Evolutionary conservation across 2,113 vertebrate species (phyloP).

Genomic region (Pyxicephalus adspersus): DNA sequence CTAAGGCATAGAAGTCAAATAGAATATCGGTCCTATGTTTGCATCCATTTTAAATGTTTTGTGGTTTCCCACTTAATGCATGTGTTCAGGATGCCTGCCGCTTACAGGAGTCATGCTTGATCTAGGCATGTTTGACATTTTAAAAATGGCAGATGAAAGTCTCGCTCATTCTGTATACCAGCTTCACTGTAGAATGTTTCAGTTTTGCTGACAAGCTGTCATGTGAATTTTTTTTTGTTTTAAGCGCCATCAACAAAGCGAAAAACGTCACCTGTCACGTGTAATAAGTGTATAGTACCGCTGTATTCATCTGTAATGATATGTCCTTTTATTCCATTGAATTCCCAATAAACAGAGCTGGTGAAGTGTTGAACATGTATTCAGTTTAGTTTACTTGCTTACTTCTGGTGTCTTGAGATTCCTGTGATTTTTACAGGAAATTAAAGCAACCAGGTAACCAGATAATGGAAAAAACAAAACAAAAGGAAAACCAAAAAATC

Average conservation of each 20-base stretch:
- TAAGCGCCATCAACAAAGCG: slow-evolving; percentile 60
- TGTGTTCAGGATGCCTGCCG: slow-evolving; percentile 66
- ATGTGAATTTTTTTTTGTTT: slow-evolving; percentile 70
- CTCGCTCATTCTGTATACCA: slow-evolving; percentile 70
- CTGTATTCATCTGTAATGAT: slow-evolving; percentile 60
- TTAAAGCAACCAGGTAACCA: no score
- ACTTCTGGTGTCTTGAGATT: no score
- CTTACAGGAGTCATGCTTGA: slow-evolving; percentile 63
- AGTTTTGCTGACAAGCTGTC: slow-evolving; percentile 81
- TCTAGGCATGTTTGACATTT: slow-evolving; percentile 65
- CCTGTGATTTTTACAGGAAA: no score
- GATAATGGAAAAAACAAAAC: no score
- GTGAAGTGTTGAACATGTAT: neutral
- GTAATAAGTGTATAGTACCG: slow-evolving; percentile 67
- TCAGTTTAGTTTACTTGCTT: neutral
- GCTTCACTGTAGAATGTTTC: slow-evolving; percentile 75
- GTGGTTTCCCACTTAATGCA: slow-evolving; percentile 59
- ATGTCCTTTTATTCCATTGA: neutral
- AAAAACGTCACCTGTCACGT: slow-evolving; percentile 76
- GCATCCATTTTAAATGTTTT: slow-evolving; percentile 58
- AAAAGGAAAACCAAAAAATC: no score
- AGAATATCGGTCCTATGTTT: neutral
- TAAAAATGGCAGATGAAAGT: slow-evolving; percentile 77
- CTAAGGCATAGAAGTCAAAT: neutral
- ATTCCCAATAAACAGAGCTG: slow-evolving; percentile 14